Conservation (phyloP, 1,140 invertebrate species). For the Penaeus japonicus region DNA sequence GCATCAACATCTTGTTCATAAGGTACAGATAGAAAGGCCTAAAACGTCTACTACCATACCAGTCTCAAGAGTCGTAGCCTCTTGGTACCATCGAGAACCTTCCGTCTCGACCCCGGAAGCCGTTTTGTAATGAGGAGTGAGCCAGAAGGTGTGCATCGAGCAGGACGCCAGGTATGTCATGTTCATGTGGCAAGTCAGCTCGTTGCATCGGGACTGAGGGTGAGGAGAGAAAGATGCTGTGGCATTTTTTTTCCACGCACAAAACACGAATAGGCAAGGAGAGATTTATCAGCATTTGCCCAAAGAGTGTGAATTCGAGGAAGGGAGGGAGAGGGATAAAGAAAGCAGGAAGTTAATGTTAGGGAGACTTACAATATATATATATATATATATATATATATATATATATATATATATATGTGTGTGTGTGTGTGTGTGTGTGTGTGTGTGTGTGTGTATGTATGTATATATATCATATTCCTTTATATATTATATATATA, state of each 20-base stretch:
- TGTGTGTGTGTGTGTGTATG: too few relatives aligned
- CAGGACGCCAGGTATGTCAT: slow-evolving; percentile 23
- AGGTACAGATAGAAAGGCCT: background rate
- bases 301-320: too few relatives aligned
- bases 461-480: too few relatives aligned
- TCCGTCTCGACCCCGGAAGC: background rate
- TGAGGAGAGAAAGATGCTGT: too few relatives aligned
- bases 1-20: background rate
- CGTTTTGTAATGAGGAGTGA: background rate
- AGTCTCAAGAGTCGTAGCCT: slow-evolving; percentile 10
- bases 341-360: background rate
- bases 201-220: background rate
- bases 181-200: slow-evolving; percentile 18
- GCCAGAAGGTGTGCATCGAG: slow-evolving; percentile 3
- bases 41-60: background rate
- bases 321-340: background rate
- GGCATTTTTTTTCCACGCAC: too few relatives aligned
- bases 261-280: too few relatives aligned
- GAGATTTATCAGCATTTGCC: too few relatives aligned
- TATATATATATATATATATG: too few relatives aligned
- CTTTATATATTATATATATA: too few relatives aligned
- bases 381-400: too few relatives aligned
- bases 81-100: background rate
- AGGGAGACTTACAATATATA: background rate
- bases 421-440: too few relatives aligned